Base-by-base conservation (phyloP, 2,797 vertebrate genomes). In the Gymnoscopelus braueri region DNA sequence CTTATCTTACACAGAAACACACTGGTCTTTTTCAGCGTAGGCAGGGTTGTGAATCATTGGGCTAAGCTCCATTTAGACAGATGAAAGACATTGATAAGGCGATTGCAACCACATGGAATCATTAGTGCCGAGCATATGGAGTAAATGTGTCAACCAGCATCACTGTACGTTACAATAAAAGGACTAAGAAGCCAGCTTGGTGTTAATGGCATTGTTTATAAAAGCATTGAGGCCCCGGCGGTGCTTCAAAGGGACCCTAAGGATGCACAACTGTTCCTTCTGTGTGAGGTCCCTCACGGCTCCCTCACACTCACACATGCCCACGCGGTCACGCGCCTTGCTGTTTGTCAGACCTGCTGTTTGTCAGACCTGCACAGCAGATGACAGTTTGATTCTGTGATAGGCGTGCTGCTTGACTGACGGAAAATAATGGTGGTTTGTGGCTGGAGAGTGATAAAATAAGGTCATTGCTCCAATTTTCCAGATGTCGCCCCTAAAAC, bases 21-120 rank as follows among this genome's bases (percentile, higher is more conserved):
- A 12, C 62, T 13, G 54, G 71, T 80, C 59, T 75, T 57, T 55
- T 11, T 44, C 39, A 44, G 39, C 39, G 39, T 12, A n/a, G 69
- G 55, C 56, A 61, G 59, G 39, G 69, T 53, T 54, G 60, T 83
- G 74, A 68, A 73, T 74, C 67, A 49, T 72, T 63, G 72, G 3
- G 79, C 77, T 66, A 65, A 57, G 81, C 84, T 82, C 83, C 84
- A 82, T 84, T 88, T 76, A 77, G 69, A 67, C 39, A 79, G 83
- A 89, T 81, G 75, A 89, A 92, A 91, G 75, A 69, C 78, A 49
- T 53, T 7, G 88, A 92, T 88, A 90, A 88, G 85, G 77, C 67
- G 76, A 92, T 85, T 88, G 84, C 80, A 89, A 82, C 78, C 91
- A 93, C 89, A 91, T 91, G 90, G 80, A 60, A 12, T 87, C 86